phyloP scores from a whole-genome alignment of 2,113 vertebrate species.

The Passer montanus region DNA sequence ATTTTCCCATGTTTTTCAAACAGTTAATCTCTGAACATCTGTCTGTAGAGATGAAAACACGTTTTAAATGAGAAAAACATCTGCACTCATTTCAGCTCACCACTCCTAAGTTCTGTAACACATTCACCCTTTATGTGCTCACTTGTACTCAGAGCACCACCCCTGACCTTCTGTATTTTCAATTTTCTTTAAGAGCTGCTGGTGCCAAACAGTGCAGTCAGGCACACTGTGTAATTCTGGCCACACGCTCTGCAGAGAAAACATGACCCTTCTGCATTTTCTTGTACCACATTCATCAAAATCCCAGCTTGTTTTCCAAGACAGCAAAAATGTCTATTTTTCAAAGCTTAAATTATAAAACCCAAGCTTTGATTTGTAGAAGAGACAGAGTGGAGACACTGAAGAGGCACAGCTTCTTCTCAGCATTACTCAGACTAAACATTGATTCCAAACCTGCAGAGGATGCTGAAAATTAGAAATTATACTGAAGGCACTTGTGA shows the following conservation, averaged over 20 bases:
- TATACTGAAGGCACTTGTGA: background rate
- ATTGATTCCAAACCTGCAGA: background rate
- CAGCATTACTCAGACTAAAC: background rate
- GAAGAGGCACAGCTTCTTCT: background rate
- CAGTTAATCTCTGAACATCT: background rate
- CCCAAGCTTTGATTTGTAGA: background rate
- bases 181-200: background rate
- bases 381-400: background rate
- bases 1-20: background rate
- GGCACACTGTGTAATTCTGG: background rate
- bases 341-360: background rate
- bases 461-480: background rate
- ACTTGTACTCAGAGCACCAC: background rate
- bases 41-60: background rate
- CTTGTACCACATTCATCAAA: background rate
- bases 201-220: background rate
- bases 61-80: background rate
- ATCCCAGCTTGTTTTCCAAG: background rate
- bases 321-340: background rate
- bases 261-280: background rate
- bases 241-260: background rate
- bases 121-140: background rate
- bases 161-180: background rate
- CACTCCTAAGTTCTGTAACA: background rate
- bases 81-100: background rate